Base-by-base conservation (phyloP, 2,113 vertebrate genomes). In the Poecilia latipinna region DNA sequence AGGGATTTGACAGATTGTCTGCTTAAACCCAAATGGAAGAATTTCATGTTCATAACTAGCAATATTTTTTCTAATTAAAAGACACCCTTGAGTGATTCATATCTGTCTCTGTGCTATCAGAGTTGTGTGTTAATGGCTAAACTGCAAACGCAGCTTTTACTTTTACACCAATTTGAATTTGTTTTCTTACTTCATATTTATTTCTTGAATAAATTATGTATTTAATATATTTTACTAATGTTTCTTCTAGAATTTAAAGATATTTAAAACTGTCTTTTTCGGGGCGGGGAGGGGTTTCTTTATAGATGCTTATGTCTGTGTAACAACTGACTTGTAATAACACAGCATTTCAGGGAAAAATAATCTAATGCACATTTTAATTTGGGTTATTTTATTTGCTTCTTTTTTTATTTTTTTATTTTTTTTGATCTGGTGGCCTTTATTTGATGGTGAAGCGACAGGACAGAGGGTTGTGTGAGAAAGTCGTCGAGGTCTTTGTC, bases 31-130 rank as follows among this genome's bases (percentile, higher is more conserved):
- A 74, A 72, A 72, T 60, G 65, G 61, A 42, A 72, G 57, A 37
- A 44, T 69, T 81, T 78, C 65, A 74, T 31, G 48, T 39, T 66
- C 42, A 78, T 62, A 60, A 70, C 80, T 64, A 67, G 39, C 13
- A 79, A 65, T 68, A 57, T 57, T 48, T 48, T 48, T 15, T 61
- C 81, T 72, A 75, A 60, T 0, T 4, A 29, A 57, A 64, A 35
- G 54, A 42, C 70, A 65, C 39, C 61, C 19, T 22, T 57, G 24
- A 39, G 61, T 63, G 57, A 64, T 61, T 5, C 2, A 26, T 17
- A 31, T 24, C 33, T 19, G 24, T 3, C 17, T 1, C 4, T 54
- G 4, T 33, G 72, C 37, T 66, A 22, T 24, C 62, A 17, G 12
- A 29, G 37, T 63, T 60, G 54, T 32, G 39, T 15, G 12, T 48